phyloP scores from a whole-genome alignment of 2,888 invertebrate genomes.

The Melanargia galathea region DNA sequence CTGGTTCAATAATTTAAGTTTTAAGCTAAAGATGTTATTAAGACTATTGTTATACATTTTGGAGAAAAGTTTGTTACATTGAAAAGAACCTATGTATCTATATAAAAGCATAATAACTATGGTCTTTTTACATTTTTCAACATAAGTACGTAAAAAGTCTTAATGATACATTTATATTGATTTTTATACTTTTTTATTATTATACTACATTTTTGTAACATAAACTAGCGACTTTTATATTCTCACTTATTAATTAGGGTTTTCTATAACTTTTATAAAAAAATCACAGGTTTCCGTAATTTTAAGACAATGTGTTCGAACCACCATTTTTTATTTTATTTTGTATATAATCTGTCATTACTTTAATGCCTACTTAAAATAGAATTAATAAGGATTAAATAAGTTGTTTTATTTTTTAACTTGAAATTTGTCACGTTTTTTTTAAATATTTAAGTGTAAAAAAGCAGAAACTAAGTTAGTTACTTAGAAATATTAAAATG shows the following conservation, averaged over 20 bases:
- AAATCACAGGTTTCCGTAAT: constrained; percentile 45
- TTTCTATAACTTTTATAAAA: constrained; percentile 31
- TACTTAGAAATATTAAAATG: constrained; percentile 5
- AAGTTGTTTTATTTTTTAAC: constrained; percentile 30
- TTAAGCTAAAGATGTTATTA: constrained; percentile 5
- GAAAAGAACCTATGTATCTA: not conserved
- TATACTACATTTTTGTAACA: constrained; percentile 27
- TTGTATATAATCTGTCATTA: constrained; percentile 48
- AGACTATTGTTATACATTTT: constrained; percentile 13
- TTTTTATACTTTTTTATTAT: constrained; percentile 22
- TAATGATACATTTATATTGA: constrained; percentile 12
- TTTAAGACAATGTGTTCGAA: constrained; percentile 56
- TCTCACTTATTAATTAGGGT: constrained; percentile 24
- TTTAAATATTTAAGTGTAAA: constrained; percentile 29
- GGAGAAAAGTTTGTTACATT: not conserved
- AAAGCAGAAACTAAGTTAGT: constrained; percentile 18
- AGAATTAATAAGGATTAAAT: constrained; percentile 50
- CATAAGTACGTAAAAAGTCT: not conserved
- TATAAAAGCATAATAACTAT: not conserved
- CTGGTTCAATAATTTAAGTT: constrained; percentile 20
- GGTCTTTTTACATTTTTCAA: not conserved
- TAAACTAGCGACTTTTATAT: constrained; percentile 35
- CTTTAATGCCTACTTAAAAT: constrained; percentile 41
- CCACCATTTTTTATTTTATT: constrained; percentile 57
- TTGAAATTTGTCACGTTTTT: constrained; percentile 35